These are phyloP conservation scores for Manis javanica DNA, from an alignment of 2,797 vertebrate genomes.

Conservation along the genomic window DNA sequence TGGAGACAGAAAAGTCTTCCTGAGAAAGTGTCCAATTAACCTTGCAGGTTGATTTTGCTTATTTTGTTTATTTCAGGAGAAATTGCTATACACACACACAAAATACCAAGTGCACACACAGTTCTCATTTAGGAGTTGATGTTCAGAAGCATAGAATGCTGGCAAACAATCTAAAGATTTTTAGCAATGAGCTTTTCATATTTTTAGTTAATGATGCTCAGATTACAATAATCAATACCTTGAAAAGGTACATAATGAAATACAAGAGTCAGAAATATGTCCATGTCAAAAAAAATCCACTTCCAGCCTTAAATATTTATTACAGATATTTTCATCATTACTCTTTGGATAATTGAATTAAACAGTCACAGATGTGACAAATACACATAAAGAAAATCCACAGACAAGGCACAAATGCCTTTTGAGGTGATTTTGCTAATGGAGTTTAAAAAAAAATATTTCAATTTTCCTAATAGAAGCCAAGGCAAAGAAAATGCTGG, in stretches of 20 bases:
- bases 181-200: constrained; percentile 28
- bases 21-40: constrained; percentile 24
- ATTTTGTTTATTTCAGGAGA: constrained; percentile 38
- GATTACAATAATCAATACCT: constrained; percentile 62
- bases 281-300: constrained; percentile 39
- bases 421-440: constrained; percentile 56
- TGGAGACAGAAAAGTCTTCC: background rate
- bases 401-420: background rate
- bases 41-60: constrained; percentile 12
- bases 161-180: background rate
- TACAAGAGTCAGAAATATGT: constrained; percentile 34
- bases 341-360: constrained; percentile 7
- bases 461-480: constrained; percentile 48
- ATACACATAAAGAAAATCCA: background rate
- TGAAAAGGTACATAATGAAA: constrained; percentile 62
- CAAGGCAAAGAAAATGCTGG: constrained; percentile 40
- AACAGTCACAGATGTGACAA: constrained; percentile 29
- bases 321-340: constrained; percentile 43
- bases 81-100: constrained; percentile 18
- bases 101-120: background rate
- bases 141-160: background rate
- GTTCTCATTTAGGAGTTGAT: background rate
- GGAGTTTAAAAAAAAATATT: constrained; percentile 5
- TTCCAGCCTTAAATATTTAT: constrained; percentile 61
- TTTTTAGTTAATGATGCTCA: constrained; percentile 58